These are phyloP conservation scores for Haemorhous mexicanus DNA, from an alignment of 2,113 vertebrate genomes.

Conservation along the genomic window DNA sequence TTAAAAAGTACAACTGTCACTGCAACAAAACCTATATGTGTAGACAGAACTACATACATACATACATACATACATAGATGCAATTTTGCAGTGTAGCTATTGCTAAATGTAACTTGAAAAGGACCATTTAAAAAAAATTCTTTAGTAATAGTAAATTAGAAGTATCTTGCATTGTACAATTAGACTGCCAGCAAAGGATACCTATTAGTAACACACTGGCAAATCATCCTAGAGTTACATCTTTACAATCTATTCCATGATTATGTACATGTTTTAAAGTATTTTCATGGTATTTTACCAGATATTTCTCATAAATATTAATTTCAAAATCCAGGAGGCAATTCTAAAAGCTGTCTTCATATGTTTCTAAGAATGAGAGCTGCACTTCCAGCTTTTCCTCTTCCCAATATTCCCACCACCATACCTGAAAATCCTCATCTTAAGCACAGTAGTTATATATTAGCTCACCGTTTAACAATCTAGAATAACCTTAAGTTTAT, in stretches of 20 bases:
- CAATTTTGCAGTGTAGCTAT: neutral
- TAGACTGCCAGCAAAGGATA: slow-evolving; percentile 16
- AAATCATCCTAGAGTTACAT: neutral
- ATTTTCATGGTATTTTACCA: slow-evolving; percentile 25
- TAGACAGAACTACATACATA: neutral
- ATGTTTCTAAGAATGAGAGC: neutral
- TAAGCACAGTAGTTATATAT: slow-evolving; percentile 46
- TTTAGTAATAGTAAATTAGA: neutral
- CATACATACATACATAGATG: neutral
- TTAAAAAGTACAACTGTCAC: neutral
- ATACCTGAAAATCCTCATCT: slow-evolving; percentile 20
- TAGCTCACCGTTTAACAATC: slow-evolving; percentile 58
- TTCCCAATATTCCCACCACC: neutral
- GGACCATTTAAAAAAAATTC: neutral
- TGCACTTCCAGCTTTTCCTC: neutral
- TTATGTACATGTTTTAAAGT: slow-evolving; percentile 9
- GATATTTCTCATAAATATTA: slow-evolving; percentile 14
- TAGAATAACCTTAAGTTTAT: slow-evolving; percentile 77
- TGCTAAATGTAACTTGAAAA: neutral
- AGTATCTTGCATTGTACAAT: neutral
- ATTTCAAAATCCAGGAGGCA: neutral
- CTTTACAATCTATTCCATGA: neutral
- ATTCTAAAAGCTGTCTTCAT: neutral
- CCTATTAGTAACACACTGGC: neutral
- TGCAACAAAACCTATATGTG: neutral